phyloP scores from a whole-genome alignment of 2,888 invertebrate species.

The Xestia rhomboidea region DNA sequence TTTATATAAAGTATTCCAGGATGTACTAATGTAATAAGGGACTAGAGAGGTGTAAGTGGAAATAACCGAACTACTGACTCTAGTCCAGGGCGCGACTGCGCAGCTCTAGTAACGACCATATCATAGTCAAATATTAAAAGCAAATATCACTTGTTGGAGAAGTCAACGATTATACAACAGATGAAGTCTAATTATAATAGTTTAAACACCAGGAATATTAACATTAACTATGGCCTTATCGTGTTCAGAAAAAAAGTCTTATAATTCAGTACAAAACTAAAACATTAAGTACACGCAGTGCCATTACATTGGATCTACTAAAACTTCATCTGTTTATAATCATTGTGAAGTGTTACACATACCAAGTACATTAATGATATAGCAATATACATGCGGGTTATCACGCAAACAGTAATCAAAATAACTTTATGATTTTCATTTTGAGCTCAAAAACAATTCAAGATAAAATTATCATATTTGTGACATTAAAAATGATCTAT shows the following conservation, averaged over 20 bases:
- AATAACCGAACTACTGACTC: conserved; percentile 54
- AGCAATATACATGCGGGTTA: conserved; percentile 40
- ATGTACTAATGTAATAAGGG: conserved; percentile 70
- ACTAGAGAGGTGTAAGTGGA: conserved; percentile 71
- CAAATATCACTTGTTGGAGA: conserved; percentile 78
- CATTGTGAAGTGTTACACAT: conserved; percentile 46
- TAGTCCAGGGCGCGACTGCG: conserved; percentile 57
- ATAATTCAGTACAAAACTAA: conserved; percentile 26
- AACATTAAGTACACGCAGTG: conserved; percentile 42
- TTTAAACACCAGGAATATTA: conserved; percentile 15
- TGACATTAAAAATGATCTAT: conserved; percentile 56
- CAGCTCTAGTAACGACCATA: conserved; percentile 65
- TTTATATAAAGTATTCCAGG: conserved; percentile 65
- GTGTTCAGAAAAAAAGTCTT: conserved; percentile 20
- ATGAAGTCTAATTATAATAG: conserved; percentile 32
- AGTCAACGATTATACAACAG: conserved; percentile 52
- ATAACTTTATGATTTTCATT: conserved; percentile 47
- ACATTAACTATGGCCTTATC: conserved; percentile 43
- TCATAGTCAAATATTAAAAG: conserved; percentile 73
- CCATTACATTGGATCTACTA: conserved; percentile 7
- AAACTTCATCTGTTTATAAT: conserved; percentile 51
- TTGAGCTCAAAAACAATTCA: conserved; percentile 56
- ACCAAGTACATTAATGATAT: conserved; percentile 34
- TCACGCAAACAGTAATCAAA: conserved; percentile 40
- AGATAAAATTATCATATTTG: conserved; percentile 47